These are phyloP conservation scores for Smittia sp. DNA, from an alignment of 2,888 invertebrate species.

Conservation along the genomic window DNA sequence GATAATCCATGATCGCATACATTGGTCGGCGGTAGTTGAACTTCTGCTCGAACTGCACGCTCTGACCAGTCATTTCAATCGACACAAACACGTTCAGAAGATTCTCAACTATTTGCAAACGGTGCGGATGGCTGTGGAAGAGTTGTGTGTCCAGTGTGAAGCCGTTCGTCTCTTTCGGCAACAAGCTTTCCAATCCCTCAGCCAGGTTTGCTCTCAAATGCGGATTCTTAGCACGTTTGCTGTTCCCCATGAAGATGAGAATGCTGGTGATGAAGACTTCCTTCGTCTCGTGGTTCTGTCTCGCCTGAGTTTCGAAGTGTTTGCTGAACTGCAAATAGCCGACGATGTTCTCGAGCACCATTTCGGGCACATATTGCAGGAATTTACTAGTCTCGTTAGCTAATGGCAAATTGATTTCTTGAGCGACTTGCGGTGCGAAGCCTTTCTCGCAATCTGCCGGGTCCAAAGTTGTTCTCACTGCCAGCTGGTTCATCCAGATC, in stretches of 20 bases:
- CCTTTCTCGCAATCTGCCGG: conserved; percentile 50
- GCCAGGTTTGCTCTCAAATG: conserved; percentile 88
- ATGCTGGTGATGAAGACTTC: conserved; percentile 74
- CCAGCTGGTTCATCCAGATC: conserved; percentile 83
- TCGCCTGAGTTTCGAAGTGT: conserved; percentile 61
- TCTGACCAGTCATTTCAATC: conserved; percentile 96
- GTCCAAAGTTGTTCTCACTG: conserved; percentile 55
- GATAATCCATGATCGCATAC: conserved; percentile 88
- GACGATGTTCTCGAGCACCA: conserved; percentile 82
- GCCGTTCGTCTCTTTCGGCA: conserved; percentile 67
- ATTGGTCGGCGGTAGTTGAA: conserved; percentile 94
- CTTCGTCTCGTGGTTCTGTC: conserved; percentile 65
- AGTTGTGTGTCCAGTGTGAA: conserved; percentile 60
- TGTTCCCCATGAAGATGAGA: conserved; percentile 84
- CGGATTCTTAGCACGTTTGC: conserved; percentile 79
- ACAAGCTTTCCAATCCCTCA: conserved; percentile 80
- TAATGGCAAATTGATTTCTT: conserved; percentile 64
- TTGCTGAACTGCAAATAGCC: conserved; percentile 72
- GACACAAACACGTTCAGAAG: conserved; percentile 92
- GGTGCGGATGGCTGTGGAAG: conserved; percentile 73
- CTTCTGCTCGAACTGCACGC: conserved; percentile 94
- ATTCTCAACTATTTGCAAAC: conserved; percentile 71
- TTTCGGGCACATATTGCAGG: conserved; percentile 79
- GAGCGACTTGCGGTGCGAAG: conserved; percentile 62
- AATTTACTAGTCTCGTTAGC: conserved; percentile 64